A percentile compares a stretch with the other conserved stretches of the same genome.
phyloP scores from a whole-genome alignment of 2,113 vertebrate species.

The Ascaphus truei region DNA sequence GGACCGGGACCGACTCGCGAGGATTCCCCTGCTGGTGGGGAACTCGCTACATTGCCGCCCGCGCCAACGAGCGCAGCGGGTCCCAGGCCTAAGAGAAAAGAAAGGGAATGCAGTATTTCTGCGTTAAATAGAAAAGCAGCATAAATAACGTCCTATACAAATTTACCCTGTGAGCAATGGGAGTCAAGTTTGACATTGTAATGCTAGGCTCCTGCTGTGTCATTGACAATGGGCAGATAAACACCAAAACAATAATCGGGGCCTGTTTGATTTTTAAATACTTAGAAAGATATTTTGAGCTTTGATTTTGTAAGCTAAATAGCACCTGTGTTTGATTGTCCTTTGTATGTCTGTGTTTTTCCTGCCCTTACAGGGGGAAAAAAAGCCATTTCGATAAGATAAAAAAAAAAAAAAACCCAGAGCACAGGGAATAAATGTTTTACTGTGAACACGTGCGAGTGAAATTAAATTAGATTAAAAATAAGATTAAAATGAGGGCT shows the following conservation, averaged over 20 bases:
- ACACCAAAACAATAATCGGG: neutral
- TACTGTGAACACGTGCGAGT: neutral
- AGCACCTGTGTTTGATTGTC: neutral
- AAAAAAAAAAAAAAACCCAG: neutral
- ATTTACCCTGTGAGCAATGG: too few relatives aligned
- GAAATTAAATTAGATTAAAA: constrained; percentile 31
- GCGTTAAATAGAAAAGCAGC: too few relatives aligned
- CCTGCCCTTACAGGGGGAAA: neutral
- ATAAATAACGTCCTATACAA: too few relatives aligned
- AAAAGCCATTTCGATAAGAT: constrained; percentile 1
- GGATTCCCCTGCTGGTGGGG: too few relatives aligned
- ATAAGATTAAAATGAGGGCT: constrained; percentile 30
- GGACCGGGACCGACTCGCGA: too few relatives aligned
- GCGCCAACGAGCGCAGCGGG: too few relatives aligned
- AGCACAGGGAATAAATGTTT: neutral
- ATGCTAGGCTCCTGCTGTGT: too few relatives aligned
- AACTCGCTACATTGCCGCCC: too few relatives aligned
- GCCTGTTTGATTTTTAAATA: neutral
- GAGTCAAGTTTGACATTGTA: too few relatives aligned
- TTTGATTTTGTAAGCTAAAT: constrained; percentile 1
- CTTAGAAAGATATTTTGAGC: constrained; percentile 17
- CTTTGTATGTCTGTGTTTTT: neutral
- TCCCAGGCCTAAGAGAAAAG: too few relatives aligned
- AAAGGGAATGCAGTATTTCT: too few relatives aligned
- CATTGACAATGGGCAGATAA: too few relatives aligned